phyloP scores from a whole-genome alignment of 2,797 vertebrate genomes.

The Diceros bicornis region DNA sequence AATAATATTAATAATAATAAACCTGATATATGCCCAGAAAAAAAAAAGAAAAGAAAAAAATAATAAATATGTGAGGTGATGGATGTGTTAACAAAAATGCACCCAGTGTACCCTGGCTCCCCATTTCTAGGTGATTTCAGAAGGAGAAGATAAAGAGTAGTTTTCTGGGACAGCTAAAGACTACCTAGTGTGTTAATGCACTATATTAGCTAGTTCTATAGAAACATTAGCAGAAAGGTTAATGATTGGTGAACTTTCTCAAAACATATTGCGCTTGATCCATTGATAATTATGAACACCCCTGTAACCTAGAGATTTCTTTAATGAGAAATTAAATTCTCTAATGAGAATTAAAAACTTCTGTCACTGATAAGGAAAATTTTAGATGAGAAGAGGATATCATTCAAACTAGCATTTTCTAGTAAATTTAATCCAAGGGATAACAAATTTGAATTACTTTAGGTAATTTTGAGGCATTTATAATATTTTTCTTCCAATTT shows the following conservation, averaged over 20 bases:
- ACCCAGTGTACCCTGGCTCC: neutral
- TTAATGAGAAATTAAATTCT: conserved; percentile 27
- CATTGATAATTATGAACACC: conserved; percentile 8
- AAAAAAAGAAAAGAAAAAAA: too few species aligned
- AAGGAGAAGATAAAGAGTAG: neutral
- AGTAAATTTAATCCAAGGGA: neutral
- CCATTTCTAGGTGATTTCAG: neutral
- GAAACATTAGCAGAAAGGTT: conserved; percentile 10
- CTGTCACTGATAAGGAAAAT: neutral
- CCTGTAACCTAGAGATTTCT: neutral
- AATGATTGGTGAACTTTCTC: conserved; percentile 2
- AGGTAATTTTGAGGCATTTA: neutral
- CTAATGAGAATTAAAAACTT: conserved; percentile 14
- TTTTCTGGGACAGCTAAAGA: neutral
- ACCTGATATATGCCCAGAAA: too few species aligned
- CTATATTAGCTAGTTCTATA: neutral
- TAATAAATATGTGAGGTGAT: too few species aligned
- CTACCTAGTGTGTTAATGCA: neutral
- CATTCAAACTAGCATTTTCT: neutral
- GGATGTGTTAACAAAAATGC: neutral
- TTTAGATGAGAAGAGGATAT: neutral
- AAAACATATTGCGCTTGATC: neutral
- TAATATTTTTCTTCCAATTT: neutral
- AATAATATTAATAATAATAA: too few species aligned
- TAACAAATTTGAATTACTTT: neutral